Evolutionary conservation across 2,888 invertebrate genomes (phyloP), one percentile per base, ranked within the genome.

Genomic region (Luffia ferchaultella): DNA sequence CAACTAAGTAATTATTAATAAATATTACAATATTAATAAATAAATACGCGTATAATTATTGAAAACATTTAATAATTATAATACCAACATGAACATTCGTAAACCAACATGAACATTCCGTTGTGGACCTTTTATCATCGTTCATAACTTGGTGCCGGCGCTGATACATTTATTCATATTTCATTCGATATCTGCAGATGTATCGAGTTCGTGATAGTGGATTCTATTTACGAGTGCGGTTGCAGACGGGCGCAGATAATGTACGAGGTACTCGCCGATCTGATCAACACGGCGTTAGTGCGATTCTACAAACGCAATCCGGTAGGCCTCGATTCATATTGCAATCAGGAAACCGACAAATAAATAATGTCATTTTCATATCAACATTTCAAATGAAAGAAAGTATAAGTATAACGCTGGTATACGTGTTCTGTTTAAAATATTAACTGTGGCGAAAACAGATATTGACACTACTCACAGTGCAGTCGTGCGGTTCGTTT

Each of bases 141-240:
- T 68, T 70, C 73, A 74, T 76, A 77, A 73, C 67, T 76, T 69
- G 70, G 63, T 57, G 59, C 55, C 52, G 53, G 54, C 58, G 60
- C 59, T 62, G 63, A 63, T 68, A 64, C 60, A 60, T 64, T 62
- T 68, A 69, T 70, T 73, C 73, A 76, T 77, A 77, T 75, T 78
- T 76, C 75, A 76, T 70, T 61, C 63, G 55, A 62, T 76, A 78
- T 77, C 76, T 64, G 68, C 59, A 68, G 67, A 73, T 72, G 73
- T 76, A 76, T 74, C 73, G 71, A 66, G 61, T 65, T 19, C 62
- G 60, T 61, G 71, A 72, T 73, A 74, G 67, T 55, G 67, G 68
- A 70, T 68, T 64, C 67, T 70, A 74, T 77, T 76, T 74, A 76
- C 67, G 71, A 75, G 72, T 68, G 63, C 67, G 60, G 63, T 62